Percentiles rank a stretch among this genome's conserved stretches.
phyloP scores from a whole-genome alignment of 2,113 vertebrate genomes.

The Plecturocebus donacophilus region DNA sequence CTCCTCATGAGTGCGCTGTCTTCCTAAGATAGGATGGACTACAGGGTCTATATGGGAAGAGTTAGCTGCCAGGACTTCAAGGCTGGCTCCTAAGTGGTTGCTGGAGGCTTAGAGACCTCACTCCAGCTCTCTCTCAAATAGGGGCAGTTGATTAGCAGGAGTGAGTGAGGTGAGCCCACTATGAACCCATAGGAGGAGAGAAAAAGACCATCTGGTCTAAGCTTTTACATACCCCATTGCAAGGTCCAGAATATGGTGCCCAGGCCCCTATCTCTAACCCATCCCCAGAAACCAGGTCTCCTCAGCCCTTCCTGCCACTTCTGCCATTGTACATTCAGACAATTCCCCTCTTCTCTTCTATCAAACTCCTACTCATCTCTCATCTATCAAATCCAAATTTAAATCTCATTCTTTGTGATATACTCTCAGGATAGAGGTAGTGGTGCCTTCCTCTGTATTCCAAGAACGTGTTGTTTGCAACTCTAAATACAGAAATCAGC shows the following conservation, averaged over 20 bases:
- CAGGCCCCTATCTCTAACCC: background rate
- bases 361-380: background rate
- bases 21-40: background rate
- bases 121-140: background rate
- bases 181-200: background rate
- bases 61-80: background rate
- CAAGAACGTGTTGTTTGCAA: background rate
- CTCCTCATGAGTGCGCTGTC: fast-evolving
- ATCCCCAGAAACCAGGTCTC: background rate
- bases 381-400: background rate
- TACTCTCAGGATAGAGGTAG: background rate
- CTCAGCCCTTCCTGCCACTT: background rate
- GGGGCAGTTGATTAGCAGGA: background rate
- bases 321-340: background rate
- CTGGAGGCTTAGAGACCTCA: background rate
- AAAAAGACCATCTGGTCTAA: background rate
- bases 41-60: background rate
- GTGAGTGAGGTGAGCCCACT: background rate
- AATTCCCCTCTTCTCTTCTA: background rate
- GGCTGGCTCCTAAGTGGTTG: background rate
- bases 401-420: background rate
- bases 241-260: background rate
- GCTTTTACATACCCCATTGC: background rate
- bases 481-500: background rate
- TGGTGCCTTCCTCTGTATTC: background rate